Conservation (phyloP, 64 coral and sea anemone genomes). For the Anthopleura sola region DNA sequence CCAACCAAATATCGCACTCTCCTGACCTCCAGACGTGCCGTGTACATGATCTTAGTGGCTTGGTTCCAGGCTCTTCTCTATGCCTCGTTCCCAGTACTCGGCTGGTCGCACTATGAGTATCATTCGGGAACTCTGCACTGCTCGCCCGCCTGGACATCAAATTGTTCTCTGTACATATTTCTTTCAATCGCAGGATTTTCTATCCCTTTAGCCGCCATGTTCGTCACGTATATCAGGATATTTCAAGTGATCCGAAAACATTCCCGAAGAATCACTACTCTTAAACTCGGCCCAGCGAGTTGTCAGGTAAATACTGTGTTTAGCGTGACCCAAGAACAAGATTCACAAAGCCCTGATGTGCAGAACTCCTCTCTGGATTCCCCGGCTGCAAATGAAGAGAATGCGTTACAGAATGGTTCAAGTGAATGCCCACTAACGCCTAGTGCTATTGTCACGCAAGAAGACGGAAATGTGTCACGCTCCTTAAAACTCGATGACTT, state of each 20-base stretch:
- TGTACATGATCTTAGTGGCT: slow-evolving; percentile 39
- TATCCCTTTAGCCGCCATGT: slow-evolving; percentile 65
- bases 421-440: not conserved
- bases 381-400: not conserved
- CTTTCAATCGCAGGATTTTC: slow-evolving; percentile 59
- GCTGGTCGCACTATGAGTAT: slow-evolving; percentile 73
- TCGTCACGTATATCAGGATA: slow-evolving; percentile 81
- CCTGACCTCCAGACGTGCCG: slow-evolving; percentile 62
- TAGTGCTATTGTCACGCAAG: slow-evolving; percentile 1
- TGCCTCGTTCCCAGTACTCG: slow-evolving; percentile 65
- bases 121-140: slow-evolving; percentile 83
- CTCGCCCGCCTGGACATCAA: slow-evolving; percentile 63
- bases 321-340: not conserved
- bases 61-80: slow-evolving; percentile 59
- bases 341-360: not conserved
- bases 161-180: slow-evolving; percentile 62
- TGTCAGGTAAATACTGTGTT: not conserved
- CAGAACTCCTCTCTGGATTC: not conserved
- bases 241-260: slow-evolving; percentile 67
- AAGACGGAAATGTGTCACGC: not conserved
- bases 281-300: not conserved
- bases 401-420: not conserved
- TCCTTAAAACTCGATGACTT: not conserved
- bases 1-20: slow-evolving; percentile 67
- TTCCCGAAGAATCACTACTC: slow-evolving; percentile 50